A percentile compares a stretch with the other conserved stretches of the same genome.
These are phyloP conservation scores for Xiphophorus hellerii DNA, from an alignment of 2,113 vertebrate species.

Conservation along the genomic window DNA sequence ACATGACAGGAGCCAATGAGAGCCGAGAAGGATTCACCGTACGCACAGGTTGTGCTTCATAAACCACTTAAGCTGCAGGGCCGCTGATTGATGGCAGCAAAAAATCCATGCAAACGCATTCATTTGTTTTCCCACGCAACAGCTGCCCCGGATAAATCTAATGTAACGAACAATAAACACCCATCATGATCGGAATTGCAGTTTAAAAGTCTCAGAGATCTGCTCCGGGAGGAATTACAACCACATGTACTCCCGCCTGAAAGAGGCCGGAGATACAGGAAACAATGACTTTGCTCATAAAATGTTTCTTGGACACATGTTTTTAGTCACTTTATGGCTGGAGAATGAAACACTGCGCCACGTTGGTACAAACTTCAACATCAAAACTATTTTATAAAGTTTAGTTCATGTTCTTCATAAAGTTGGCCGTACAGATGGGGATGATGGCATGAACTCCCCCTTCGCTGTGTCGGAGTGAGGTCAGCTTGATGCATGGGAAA, in stretches of 20 bases:
- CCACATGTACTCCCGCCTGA: slow-evolving; percentile 52
- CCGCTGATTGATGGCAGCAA: slow-evolving; percentile 61
- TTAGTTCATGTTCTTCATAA: background rate
- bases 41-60: slow-evolving; percentile 35
- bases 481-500: background rate
- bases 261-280: slow-evolving; percentile 24
- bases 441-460: background rate
- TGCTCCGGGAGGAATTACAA: slow-evolving; percentile 61
- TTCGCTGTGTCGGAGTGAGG: background rate
- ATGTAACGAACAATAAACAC: slow-evolving; percentile 76
- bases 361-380: background rate
- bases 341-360: background rate
- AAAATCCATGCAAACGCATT: slow-evolving; percentile 51
- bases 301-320: slow-evolving; percentile 1
- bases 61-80: slow-evolving; percentile 49
- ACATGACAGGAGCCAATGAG: slow-evolving; percentile 32
- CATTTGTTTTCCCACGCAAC: slow-evolving; percentile 54
- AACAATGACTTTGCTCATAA: slow-evolving; percentile 31
- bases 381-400: background rate
- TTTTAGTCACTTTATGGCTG: background rate
- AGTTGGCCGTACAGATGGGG: background rate
- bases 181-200: slow-evolving; percentile 65
- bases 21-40: slow-evolving; percentile 27
- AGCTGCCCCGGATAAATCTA: slow-evolving; percentile 71
- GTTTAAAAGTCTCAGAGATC: slow-evolving; percentile 62